Evolutionary conservation across 2,888 invertebrate genomes (phyloP).

Genomic region (Andrena praecox): DNA sequence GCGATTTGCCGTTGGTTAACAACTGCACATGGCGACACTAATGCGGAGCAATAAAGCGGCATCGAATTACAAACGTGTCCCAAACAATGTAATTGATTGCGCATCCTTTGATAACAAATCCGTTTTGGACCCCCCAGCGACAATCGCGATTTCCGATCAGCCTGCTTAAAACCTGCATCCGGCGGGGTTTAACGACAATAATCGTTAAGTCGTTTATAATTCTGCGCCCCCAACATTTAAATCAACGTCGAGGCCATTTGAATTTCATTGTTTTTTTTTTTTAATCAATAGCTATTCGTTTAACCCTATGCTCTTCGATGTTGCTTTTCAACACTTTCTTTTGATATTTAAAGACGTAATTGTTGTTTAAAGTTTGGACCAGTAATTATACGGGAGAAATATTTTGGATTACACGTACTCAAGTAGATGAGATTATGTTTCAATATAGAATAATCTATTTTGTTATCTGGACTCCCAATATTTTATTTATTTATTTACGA

Average conservation of each 20-base stretch:
- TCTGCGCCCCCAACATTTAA: not conserved
- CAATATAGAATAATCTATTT: too few relatives aligned
- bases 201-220: not conserved
- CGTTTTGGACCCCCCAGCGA: slow-evolving; percentile 25
- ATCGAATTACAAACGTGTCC: slow-evolving; percentile 46
- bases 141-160: slow-evolving; percentile 7
- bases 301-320: too few relatives aligned
- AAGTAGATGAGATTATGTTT: too few relatives aligned
- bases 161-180: not conserved
- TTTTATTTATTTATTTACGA: too few relatives aligned
- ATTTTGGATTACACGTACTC: too few relatives aligned
- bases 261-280: not conserved
- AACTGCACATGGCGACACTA: slow-evolving; percentile 38
- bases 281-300: too few relatives aligned
- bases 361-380: too few relatives aligned
- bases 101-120: slow-evolving; percentile 41
- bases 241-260: not conserved
- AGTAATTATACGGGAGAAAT: too few relatives aligned
- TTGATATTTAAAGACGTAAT: too few relatives aligned
- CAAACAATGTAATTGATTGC: slow-evolving; percentile 51
- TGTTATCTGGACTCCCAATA: too few relatives aligned
- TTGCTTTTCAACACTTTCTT: too few relatives aligned
- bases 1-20: slow-evolving; percentile 51
- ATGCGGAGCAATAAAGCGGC: slow-evolving; percentile 36
- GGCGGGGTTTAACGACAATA: not conserved